A percentile compares a stretch with the other conserved stretches of the same genome.
Evolutionary conservation across 2,888 invertebrate genomes (phyloP).

Genomic region (Nomada fucata): DNA sequence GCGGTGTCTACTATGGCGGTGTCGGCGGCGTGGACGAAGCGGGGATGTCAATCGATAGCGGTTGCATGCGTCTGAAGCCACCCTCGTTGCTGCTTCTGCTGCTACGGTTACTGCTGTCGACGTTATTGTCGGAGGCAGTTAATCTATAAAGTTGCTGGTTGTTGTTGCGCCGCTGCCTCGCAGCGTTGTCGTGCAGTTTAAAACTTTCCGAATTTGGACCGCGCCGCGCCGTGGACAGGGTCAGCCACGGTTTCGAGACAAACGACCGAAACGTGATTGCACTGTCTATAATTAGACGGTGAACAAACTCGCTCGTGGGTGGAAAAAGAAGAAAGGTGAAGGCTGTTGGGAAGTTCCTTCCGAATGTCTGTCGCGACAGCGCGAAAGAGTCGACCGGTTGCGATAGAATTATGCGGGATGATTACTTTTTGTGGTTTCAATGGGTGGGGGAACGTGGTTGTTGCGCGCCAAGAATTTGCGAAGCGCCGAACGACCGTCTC

Average conservation of each 20-base stretch:
- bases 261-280: constrained; percentile 49
- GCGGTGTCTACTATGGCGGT: constrained; percentile 54
- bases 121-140: constrained; percentile 65
- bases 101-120: constrained; percentile 41
- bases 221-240: constrained; percentile 19
- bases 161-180: constrained; percentile 24
- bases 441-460: background rate
- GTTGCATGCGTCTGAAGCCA: constrained; percentile 77
- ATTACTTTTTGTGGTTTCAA: background rate
- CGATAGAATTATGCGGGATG: background rate
- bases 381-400: background rate
- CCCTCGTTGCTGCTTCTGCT: constrained; percentile 60
- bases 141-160: constrained; percentile 62
- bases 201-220: constrained; percentile 58
- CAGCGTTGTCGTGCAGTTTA: constrained; percentile 34
- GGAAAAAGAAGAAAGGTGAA: background rate
- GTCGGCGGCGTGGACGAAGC: constrained; percentile 48
- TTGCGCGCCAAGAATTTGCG: background rate
- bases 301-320: background rate
- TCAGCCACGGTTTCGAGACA: constrained; percentile 12
- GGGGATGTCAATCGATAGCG: constrained; percentile 78
- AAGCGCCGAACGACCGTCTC: background rate
- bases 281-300: constrained; percentile 49
- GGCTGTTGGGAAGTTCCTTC: background rate
- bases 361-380: background rate